Conservation (phyloP, 2,113 vertebrate genomes). For the Pituophis catenifer region DNA sequence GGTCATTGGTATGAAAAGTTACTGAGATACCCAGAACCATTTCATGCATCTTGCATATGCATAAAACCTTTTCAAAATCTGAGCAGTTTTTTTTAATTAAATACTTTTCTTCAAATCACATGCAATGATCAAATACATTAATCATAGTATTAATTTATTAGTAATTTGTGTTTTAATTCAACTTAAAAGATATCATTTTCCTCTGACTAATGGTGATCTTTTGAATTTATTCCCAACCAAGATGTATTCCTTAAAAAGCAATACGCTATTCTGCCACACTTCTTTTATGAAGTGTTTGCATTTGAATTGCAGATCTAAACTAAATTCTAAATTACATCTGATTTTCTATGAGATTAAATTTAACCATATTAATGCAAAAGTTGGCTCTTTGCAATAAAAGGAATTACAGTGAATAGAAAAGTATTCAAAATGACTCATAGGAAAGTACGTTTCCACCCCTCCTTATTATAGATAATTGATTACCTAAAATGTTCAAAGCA, state of each 20-base stretch:
- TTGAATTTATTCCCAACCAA: neutral
- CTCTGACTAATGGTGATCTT: neutral
- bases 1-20: neutral
- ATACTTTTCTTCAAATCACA: neutral
- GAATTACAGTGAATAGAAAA: constrained; percentile 2
- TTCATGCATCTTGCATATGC: neutral
- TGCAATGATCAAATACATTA: neutral
- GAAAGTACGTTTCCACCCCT: constrained; percentile 14
- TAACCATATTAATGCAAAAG: constrained; percentile 25
- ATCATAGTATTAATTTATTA: neutral
- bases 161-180: neutral
- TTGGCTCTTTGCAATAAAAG: constrained; percentile 1
- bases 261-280: neutral
- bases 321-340: constrained; percentile 14
- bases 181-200: neutral
- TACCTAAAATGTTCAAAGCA: constrained; percentile 8
- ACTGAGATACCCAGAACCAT: neutral
- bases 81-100: neutral
- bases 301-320: constrained; percentile 17
- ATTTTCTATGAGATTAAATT: constrained; percentile 43
- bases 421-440: constrained; percentile 26
- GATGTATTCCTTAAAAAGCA: neutral
- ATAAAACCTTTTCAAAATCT: neutral
- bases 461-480: constrained; percentile 41
- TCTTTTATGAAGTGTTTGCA: constrained; percentile 11